phyloP scores from a whole-genome alignment of 2,797 vertebrate genomes.

The Cryptoblepharus egeriae region DNA sequence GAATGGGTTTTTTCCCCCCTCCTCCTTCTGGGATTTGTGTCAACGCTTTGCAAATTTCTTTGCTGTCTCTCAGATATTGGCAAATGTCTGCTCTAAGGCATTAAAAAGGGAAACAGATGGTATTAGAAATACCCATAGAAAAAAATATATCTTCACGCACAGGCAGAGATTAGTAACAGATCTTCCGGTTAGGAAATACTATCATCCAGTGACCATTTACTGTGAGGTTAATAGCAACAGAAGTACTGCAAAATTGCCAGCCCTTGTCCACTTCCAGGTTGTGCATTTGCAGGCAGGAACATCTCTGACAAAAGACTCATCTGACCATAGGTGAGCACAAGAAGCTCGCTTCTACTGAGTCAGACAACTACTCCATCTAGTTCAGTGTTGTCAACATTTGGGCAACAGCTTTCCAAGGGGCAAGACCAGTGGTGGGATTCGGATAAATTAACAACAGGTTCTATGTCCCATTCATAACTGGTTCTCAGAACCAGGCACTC shows the following conservation, averaged over 20 bases:
- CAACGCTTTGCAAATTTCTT: slow-evolving; percentile 45
- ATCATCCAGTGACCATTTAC: slow-evolving; percentile 1
- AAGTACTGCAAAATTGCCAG: neutral
- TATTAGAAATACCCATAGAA: slow-evolving; percentile 43
- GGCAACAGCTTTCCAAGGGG: no score
- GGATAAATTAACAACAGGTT: no score
- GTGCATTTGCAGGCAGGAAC: neutral
- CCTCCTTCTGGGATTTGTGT: slow-evolving; percentile 63
- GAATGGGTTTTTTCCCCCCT: neutral
- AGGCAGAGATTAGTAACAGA: slow-evolving; percentile 51
- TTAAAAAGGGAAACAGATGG: slow-evolving; percentile 65
- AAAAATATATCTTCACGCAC: slow-evolving; percentile 45
- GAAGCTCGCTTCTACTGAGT: no score
- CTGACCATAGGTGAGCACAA: no score
- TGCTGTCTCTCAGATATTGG: slow-evolving; percentile 56
- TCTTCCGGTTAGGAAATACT: slow-evolving; percentile 25
- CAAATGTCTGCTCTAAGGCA: slow-evolving; percentile 53
- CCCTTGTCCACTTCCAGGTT: neutral
- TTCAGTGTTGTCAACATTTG: no score
- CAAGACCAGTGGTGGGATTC: no score
- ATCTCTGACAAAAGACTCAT: neutral
- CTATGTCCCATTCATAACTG: no score
- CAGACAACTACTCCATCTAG: no score
- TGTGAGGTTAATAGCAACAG: slow-evolving; percentile 9
- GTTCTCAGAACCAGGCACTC: no score